Evolutionary conservation across 2,797 vertebrate genomes (phyloP).

Genomic region (Sebastes goodei): DNA sequence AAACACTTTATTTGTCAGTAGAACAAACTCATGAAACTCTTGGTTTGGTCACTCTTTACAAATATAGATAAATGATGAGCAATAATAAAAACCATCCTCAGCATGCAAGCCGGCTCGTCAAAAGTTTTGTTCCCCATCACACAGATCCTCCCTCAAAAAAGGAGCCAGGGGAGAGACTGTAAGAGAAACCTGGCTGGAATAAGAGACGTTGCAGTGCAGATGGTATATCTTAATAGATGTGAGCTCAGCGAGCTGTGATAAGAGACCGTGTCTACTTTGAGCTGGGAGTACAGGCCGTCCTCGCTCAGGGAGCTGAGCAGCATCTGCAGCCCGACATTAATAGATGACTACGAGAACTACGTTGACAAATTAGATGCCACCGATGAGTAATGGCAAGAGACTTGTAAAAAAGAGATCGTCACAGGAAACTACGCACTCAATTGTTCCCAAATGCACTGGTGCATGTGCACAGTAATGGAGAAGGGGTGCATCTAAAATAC

Average conservation of each 20-base stretch:
- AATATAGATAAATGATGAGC: background rate
- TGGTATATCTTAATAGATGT: slow-evolving; percentile 63
- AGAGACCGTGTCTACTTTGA: slow-evolving; percentile 48
- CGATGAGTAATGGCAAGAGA: slow-evolving; percentile 69
- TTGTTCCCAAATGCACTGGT: slow-evolving; percentile 54
- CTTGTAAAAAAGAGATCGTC: slow-evolving; percentile 39
- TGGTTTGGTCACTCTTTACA: background rate
- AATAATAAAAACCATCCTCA: slow-evolving; percentile 28
- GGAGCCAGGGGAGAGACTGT: slow-evolving; percentile 2
- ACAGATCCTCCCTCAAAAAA: slow-evolving; percentile 5
- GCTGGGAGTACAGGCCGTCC: slow-evolving; percentile 45
- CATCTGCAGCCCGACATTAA: slow-evolving; percentile 66
- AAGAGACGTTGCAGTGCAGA: slow-evolving; percentile 55
- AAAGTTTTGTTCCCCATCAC: background rate
- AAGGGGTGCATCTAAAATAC: background rate
- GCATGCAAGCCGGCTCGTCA: background rate
- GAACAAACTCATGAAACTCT: background rate
- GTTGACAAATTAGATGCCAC: slow-evolving; percentile 74
- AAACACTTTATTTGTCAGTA: background rate
- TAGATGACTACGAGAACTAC: slow-evolving; percentile 48
- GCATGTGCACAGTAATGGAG: slow-evolving; percentile 38
- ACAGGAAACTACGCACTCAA: slow-evolving; percentile 35
- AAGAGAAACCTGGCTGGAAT: slow-evolving; percentile 21
- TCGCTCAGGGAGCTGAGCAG: slow-evolving; percentile 46
- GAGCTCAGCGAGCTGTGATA: slow-evolving; percentile 51